Conservation (phyloP, 1,140 invertebrate genomes). For the Prorops nasuta region DNA sequence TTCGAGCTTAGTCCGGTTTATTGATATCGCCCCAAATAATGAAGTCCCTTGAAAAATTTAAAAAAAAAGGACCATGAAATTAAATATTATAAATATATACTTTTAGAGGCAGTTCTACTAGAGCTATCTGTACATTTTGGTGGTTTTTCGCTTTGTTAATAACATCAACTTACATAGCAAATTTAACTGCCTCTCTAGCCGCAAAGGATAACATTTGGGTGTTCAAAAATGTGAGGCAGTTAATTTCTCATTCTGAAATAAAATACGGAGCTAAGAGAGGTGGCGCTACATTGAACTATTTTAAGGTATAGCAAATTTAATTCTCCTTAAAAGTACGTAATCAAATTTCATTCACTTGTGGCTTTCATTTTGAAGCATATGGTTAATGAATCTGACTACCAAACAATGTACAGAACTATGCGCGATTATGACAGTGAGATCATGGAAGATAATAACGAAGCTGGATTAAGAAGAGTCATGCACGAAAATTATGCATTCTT, state of each 20-base stretch:
- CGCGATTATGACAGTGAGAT: slow-evolving; percentile 62
- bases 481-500: slow-evolving; percentile 75
- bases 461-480: slow-evolving; percentile 67
- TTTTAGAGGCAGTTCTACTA: slow-evolving; percentile 75
- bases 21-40: too few relatives aligned
- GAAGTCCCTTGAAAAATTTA: too few relatives aligned
- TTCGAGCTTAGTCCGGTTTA: too few relatives aligned
- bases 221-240: slow-evolving; percentile 80
- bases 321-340: too few relatives aligned
- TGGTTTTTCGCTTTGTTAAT: slow-evolving; percentile 93
- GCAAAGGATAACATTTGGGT: slow-evolving; percentile 69
- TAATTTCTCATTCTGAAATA: slow-evolving; percentile 73
- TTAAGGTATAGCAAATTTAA: slow-evolving; percentile 78
- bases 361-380: too few relatives aligned
- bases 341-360: too few relatives aligned
- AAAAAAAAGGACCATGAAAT: too few relatives aligned
- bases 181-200: slow-evolving; percentile 90
- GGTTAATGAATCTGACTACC: too few relatives aligned
- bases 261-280: slow-evolving; percentile 81
- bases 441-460: slow-evolving; percentile 69
- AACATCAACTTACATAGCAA: slow-evolving; percentile 91
- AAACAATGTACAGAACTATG: slow-evolving; percentile 86
- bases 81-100: too few relatives aligned
- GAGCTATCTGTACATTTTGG: slow-evolving; percentile 77
- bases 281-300: slow-evolving; percentile 83